These are phyloP conservation scores for Leptinotarsa texana DNA, from an alignment of 1,140 invertebrate species.

Conservation along the genomic window DNA sequence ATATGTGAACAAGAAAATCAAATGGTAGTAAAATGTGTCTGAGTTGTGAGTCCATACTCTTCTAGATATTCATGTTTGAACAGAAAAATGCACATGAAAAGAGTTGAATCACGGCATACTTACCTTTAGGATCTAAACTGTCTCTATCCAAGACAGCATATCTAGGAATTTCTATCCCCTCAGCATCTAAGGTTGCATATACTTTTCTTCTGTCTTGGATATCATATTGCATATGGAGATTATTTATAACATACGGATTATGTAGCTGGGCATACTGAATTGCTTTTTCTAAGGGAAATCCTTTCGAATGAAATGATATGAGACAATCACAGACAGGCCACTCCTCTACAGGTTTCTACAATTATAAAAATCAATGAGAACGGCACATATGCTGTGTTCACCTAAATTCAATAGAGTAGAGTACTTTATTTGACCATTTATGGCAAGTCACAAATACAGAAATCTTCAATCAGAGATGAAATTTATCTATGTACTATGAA, in stretches of 20 bases:
- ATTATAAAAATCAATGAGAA: conserved; percentile 30
- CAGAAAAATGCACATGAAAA: too few species aligned
- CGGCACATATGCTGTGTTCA: background rate
- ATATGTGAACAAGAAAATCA: too few species aligned
- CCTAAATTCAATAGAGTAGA: background rate
- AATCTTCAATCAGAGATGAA: too few species aligned
- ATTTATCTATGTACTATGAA: too few species aligned
- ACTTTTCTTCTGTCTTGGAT: conserved; percentile 94
- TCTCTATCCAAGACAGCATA: conserved; percentile 97
- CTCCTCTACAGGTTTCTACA: conserved; percentile 90
- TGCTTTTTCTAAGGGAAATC: conserved; percentile 98
- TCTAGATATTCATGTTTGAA: too few species aligned
- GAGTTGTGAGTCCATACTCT: too few species aligned
- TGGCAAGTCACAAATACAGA: too few species aligned
- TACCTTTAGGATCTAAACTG: conserved; percentile 86
- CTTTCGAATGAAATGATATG: conserved; percentile 98
- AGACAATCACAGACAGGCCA: conserved; percentile 98
- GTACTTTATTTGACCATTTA: too few species aligned
- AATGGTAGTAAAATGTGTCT: too few species aligned
- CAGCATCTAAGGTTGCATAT: conserved; percentile 89
- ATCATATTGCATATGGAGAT: conserved; percentile 97
- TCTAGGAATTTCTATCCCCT: conserved; percentile 96
- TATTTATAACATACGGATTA: conserved; percentile 97
- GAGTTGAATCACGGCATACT: conserved; percentile 48
- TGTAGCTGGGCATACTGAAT: conserved; percentile 92